Conservation (phyloP, 2,797 vertebrate species). For the Remorina albescens region DNA sequence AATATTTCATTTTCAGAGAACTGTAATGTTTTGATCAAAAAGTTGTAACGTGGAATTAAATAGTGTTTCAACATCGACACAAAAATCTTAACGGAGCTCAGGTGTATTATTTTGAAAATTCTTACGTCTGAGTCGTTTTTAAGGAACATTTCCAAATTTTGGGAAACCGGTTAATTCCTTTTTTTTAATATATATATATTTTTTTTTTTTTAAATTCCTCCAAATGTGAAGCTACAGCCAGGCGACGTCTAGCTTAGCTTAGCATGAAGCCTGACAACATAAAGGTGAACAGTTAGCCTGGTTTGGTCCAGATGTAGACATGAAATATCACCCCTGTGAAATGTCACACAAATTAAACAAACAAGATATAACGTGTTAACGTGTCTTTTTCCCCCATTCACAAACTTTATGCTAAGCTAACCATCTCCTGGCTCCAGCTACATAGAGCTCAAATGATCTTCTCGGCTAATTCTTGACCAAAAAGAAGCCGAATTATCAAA, state of each 20-base stretch:
- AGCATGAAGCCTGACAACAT: not conserved
- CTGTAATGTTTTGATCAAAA: not conserved
- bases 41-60: too few relatives aligned
- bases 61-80: too few relatives aligned
- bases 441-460: not conserved
- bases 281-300: not conserved
- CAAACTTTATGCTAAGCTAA: not conserved
- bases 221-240: too few relatives aligned
- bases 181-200: too few relatives aligned
- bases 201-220: too few relatives aligned
- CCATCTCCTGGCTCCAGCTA: not conserved
- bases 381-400: too few relatives aligned
- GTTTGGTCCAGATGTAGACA: too few relatives aligned
- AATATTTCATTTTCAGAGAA: not conserved
- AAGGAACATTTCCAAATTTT: not conserved
- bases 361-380: not conserved
- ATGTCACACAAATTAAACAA: not conserved
- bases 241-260: slow-evolving; percentile 18
- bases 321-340: not conserved
- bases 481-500: not conserved
- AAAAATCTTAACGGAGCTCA: too few relatives aligned
- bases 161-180: not conserved
- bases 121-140: not conserved
- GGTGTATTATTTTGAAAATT: not conserved
- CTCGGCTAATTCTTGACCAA: not conserved